Evolutionary conservation across 2,113 vertebrate species (phyloP), one percentile per base, ranked within the genome.

Genomic region (Acinonyx jubatus): DNA sequence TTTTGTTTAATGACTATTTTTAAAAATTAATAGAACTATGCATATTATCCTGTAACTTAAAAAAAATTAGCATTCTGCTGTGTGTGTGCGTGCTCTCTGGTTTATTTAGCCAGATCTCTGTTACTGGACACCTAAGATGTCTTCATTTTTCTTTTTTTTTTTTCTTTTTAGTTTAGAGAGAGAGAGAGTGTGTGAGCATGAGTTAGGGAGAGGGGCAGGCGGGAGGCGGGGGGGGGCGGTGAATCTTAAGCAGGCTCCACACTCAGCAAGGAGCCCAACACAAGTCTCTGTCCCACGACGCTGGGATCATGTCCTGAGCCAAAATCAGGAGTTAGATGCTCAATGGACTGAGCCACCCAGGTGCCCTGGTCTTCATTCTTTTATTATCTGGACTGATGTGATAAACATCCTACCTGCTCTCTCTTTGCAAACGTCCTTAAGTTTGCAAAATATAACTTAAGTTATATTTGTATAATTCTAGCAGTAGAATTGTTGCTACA

Each of bases 1-100:
- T 96, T 89, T 89, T 63, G 13, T 48, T 91, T 91, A 93, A 66
- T 52, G 27, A n/a, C 27, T 50, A 13, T 66, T 65, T 95, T 93
- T 41, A 41, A 55, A 74, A 95, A 71, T 55, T 78, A 76, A 45
- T 80, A 69, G 21, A 80, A 9, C 41, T 84, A 0, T 68, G 15
- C 18, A 10, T 85, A 68, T 48, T 89, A 31, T 95, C 48, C 57
- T 88, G 31, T 84, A 95, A 78, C 23, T 91, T 81, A 27, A 83
- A 68, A 66, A 57, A 68, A 65, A 3, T 2, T 15, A 31, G n/a
- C 25, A 7, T 23, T 86, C 55, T 50, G 5, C 33, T 33, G 0
- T 18, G 10, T 45, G 0, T 23, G 7, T 45, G n/a, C 14, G 1
- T 48, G 9, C 1, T 15, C 61, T 73, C 25, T 23, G 2, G 10